Base-by-base conservation (phyloP, 1,140 invertebrate genomes). In the Drosophila ananassae region DNA sequence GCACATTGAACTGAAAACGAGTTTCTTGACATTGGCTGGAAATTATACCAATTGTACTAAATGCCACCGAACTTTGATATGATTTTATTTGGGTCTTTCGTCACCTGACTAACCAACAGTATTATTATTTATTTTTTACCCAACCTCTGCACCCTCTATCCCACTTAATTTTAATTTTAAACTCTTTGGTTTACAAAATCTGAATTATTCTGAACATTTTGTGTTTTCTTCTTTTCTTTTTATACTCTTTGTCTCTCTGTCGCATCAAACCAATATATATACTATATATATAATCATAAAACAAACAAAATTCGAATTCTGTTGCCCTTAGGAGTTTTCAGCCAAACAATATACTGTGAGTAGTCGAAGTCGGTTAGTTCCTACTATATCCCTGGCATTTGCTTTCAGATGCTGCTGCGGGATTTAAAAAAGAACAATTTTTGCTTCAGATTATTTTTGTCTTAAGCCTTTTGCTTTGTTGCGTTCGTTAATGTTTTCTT, bases 271-370 rank as follows among this genome's bases (percentile, higher is more conserved):
- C 37, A 60, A 28, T 39, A 48, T 60, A 71, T 46, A 51, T 51
- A 50, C 52, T 44, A 50, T 51, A 50, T 51, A 50, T 53, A 50
- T 44, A 60, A 28, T 39, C 54, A 73, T 72, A 66, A 79, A 28
- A 37, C 61, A 71, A 73, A 71, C 34, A 54, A 69, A 79, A 68
- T 69, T 80, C 58, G 52, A 67, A 79, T 57, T 62, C 63, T 77
- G 63, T 67, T 67, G 59, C 66, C 58, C 79, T 78, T 91, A 91
- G 90, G 90, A 91, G 79, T 91, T 91, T 90, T 91, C 90, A 84
- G 51, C 90, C 73, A 91, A 89, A 64, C 89, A 90, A 89, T 91
- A 91, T 91, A 91, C 90, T 90, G 90, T 91, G 90, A 91, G 90
- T 91, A 91, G 90, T 77, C 68, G 51, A 46, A 48, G 60, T 37